phyloP scores from a whole-genome alignment of 2,888 invertebrate species.

The Synergus japonicus region DNA sequence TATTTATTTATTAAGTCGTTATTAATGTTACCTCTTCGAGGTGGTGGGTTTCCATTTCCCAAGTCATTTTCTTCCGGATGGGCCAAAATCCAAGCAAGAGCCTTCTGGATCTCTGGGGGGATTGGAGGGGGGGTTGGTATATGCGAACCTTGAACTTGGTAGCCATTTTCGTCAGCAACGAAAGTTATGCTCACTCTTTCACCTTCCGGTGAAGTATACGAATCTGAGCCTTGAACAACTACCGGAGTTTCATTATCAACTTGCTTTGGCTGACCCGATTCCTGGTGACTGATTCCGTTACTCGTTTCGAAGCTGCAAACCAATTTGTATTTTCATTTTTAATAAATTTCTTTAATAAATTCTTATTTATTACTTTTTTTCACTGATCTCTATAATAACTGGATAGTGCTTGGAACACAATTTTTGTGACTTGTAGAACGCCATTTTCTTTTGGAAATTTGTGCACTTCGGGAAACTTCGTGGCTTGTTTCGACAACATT shows the following conservation, averaged over 20 bases:
- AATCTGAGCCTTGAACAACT: constrained; percentile 75
- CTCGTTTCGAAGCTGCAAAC: constrained; percentile 76
- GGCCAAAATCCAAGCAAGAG: constrained; percentile 77
- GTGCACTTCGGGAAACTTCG: too few relatives aligned
- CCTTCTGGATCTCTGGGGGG: constrained; percentile 76
- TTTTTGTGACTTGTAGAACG: too few relatives aligned
- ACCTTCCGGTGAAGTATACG: constrained; percentile 77
- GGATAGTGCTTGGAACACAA: too few relatives aligned
- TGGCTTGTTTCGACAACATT: too few relatives aligned
- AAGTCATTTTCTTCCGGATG: constrained; percentile 75
- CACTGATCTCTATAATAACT: too few relatives aligned
- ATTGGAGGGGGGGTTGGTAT: constrained; percentile 77
- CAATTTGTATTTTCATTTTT: neutral
- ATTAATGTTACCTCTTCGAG: constrained; percentile 64
- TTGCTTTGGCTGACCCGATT: constrained; percentile 76
- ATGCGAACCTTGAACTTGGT: constrained; percentile 76
- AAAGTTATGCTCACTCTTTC: constrained; percentile 75
- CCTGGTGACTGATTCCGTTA: constrained; percentile 78
- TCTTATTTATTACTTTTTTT: too few relatives aligned
- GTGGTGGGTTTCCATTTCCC: constrained; percentile 55
- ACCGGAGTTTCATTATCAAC: constrained; percentile 74
- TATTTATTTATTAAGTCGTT: too few relatives aligned
- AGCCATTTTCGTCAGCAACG: constrained; percentile 75
- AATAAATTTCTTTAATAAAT: constrained; percentile 16
- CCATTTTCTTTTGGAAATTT: too few relatives aligned